These are phyloP conservation scores for Scophthalmus maximus DNA, from an alignment of 2,113 vertebrate species.

Conservation along the genomic window DNA sequence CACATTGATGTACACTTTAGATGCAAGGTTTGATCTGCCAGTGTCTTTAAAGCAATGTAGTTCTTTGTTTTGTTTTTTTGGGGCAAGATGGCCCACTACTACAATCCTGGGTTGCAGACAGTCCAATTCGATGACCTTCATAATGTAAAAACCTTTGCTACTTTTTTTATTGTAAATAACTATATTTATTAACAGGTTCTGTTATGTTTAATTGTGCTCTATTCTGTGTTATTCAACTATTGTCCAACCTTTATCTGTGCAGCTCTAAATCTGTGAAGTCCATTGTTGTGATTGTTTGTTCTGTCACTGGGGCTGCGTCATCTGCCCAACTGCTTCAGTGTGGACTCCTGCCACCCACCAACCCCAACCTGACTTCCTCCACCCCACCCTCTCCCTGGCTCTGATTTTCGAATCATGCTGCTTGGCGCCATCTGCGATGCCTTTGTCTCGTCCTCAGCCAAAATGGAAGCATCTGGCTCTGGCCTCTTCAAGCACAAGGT, in stretches of 20 bases:
- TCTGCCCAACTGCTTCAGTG: conserved; percentile 32
- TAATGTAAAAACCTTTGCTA: too few relatives aligned
- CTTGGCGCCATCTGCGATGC: conserved; percentile 46
- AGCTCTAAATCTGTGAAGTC: conserved; percentile 58
- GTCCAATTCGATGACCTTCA: too few relatives aligned
- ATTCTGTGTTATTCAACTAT: conserved; percentile 10
- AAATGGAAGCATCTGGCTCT: conserved; percentile 63
- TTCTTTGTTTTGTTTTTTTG: too few relatives aligned
- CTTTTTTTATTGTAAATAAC: too few relatives aligned
- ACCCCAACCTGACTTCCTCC: not conserved
- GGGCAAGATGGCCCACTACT: too few relatives aligned
- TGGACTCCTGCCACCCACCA: not conserved
- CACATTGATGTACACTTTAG: not conserved
- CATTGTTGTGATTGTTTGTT: conserved; percentile 42
- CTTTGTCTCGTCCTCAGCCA: conserved; percentile 63
- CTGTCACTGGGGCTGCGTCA: conserved; percentile 40
- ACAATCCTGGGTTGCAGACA: too few relatives aligned
- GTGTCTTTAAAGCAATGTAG: too few relatives aligned
- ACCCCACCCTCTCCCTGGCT: conserved; percentile 47
- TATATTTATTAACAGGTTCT: conserved; percentile 37
- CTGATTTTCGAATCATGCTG: conserved; percentile 64
- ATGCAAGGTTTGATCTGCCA: not conserved
- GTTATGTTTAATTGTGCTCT: not conserved
- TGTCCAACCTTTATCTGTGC: conserved; percentile 40
- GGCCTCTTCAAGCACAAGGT: conserved; percentile 35